A percentile compares a stretch with the other conserved stretches of the same genome.
Conservation (phyloP, 2,888 invertebrate species). For the Diloba caeruleocephala region DNA sequence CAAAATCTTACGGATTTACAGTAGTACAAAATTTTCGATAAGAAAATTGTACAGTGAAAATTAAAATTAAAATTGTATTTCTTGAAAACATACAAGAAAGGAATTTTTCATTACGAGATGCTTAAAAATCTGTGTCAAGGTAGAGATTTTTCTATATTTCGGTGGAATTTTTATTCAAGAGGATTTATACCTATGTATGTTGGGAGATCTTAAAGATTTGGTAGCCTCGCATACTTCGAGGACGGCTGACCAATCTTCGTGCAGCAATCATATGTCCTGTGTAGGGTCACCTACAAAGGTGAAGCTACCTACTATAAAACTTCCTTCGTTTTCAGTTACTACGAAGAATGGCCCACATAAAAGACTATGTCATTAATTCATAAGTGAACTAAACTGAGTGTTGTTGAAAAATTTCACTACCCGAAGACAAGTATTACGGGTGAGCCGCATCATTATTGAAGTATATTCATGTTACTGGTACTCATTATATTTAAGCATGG, state of each 20-base stretch:
- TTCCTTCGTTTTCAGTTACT: constrained; percentile 16
- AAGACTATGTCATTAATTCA: constrained; percentile 9
- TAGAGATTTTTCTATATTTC: no score
- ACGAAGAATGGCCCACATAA: constrained; percentile 29
- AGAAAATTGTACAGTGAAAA: no score
- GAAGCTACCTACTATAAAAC: constrained; percentile 16
- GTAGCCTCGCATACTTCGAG: neutral
- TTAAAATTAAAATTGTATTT: no score
- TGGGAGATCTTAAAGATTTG: constrained; percentile 5
- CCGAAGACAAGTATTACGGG: constrained; percentile 23
- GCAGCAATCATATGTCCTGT: neutral
- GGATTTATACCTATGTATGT: constrained; percentile 11
- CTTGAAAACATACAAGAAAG: no score
- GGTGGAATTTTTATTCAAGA: constrained; percentile 9
- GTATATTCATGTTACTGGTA: constrained; percentile 17
- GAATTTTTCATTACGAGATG: no score
- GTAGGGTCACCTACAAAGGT: constrained; percentile 3
- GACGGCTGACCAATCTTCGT: neutral
- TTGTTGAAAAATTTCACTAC: constrained; percentile 28
- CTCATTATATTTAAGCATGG: constrained; percentile 23
- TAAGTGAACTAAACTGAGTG: constrained; percentile 9
- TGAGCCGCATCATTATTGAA: constrained; percentile 16
- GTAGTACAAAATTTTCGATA: no score
- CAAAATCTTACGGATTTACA: no score
- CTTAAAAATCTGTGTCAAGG: no score